Evolutionary conservation across 1,140 invertebrate genomes (phyloP), one percentile per base, ranked within the genome.

Genomic region (Trachymyrmex septentrionalis): DNA sequence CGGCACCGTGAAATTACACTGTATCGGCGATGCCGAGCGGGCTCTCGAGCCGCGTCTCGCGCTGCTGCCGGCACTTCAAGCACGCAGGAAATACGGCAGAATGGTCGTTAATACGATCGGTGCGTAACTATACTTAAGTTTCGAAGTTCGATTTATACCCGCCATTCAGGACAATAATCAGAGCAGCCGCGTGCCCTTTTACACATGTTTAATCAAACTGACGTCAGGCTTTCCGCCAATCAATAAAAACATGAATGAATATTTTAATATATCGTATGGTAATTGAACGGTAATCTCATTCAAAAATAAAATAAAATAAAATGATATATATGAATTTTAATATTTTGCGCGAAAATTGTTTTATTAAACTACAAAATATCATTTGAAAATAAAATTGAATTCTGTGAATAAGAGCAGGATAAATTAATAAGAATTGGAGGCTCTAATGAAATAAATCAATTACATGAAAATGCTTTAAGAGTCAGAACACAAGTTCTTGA

Each of bases 1-100:
- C 77, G 85, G 87, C 73, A 80, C 78, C 81, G 38, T 82, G 85
- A 91, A 91, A 88, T 88, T 88, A 81, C 89, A 88, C 76, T 80
- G 84, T 80, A 73, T 85, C 82, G 61, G 50, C 48, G 63, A 69
- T 27, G 55, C 53, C n/a, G 69, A 69, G 67, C 66, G 67, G 10
- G 53, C 50, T 44, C 76, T 57, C 84, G 21, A 48, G 30, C 27
- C 63, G 85, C 63, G 85, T 89, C 67, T 87, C 88, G 86, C 87
- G 64, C 66, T 50, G 76, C 77, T 80, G 78, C 57, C 34, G 30
- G 87, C 67, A 69, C 88, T 63, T 55, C 30, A 78, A 57, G 78
- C 57, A 84, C 80, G 80, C 69, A 89, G 85, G 88, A 87, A 89
- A 78, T 48, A 86, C 71, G 87, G 73, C 85, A 67, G 77, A 89